Conservation (phyloP, 2,888 invertebrate species). For the Diarsia rubi region DNA sequence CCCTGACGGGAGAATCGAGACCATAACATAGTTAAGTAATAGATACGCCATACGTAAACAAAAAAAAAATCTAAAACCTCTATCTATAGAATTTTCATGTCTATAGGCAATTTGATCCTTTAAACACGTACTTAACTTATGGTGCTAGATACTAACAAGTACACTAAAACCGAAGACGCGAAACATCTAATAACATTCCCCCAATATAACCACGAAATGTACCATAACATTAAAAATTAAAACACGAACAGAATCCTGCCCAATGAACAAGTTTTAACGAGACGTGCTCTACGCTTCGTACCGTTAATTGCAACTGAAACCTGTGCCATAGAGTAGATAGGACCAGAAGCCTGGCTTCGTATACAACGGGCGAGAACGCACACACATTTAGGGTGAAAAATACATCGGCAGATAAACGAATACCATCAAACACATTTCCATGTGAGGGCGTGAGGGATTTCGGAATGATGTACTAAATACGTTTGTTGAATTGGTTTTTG, state of each 20-base stretch:
- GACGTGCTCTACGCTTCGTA: slow-evolving; percentile 52
- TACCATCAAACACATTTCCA: too few relatives aligned
- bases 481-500: neutral
- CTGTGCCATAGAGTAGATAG: slow-evolving; percentile 43
- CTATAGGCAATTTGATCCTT: neutral
- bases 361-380: neutral
- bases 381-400: neutral
- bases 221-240: slow-evolving; percentile 25
- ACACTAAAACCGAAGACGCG: neutral
- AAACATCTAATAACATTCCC: neutral
- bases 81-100: neutral
- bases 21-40: neutral
- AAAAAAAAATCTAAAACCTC: too few relatives aligned
- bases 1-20: too few relatives aligned
- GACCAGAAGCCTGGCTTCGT: neutral
- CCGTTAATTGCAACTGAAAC: slow-evolving; percentile 74
- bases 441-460: too few relatives aligned
- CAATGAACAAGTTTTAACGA: slow-evolving; percentile 69
- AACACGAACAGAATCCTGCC: slow-evolving; percentile 37
- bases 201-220: slow-evolving; percentile 2
- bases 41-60: neutral
- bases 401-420: neutral
- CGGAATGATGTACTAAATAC: neutral
- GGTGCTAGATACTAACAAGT: neutral
- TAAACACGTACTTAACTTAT: neutral